Conservation (phyloP, 2,888 invertebrate species). For the Hypomecis punctinalis region DNA sequence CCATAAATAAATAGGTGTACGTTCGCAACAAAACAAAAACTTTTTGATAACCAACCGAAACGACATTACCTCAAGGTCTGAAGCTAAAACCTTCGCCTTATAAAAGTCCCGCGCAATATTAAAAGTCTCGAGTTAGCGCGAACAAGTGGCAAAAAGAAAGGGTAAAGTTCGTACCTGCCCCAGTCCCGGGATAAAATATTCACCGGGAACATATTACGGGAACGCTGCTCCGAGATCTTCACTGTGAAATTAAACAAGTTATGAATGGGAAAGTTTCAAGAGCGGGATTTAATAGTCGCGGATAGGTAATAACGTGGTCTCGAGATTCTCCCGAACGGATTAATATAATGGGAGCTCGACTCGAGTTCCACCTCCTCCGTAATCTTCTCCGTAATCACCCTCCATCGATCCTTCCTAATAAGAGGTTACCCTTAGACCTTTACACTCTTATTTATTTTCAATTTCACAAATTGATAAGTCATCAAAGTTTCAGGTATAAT, state of each 20-base stretch:
- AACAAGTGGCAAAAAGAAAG: conserved; percentile 61
- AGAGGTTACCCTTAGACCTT: conserved; percentile 16
- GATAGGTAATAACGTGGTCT: conserved; percentile 57
- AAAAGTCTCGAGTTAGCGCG: conserved; percentile 59
- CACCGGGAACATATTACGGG: conserved; percentile 60
- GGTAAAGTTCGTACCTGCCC: conserved; percentile 48
- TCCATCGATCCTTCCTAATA: conserved; percentile 7
- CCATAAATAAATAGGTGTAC: conserved; percentile 15
- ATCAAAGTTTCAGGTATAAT: conserved; percentile 26
- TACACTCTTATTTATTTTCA: conserved; percentile 22
- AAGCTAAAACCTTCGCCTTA: conserved; percentile 26
- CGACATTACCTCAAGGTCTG: conserved; percentile 20
- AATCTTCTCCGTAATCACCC: conserved; percentile 17
- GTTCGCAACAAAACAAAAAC: conserved; percentile 31
- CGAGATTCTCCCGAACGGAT: conserved; percentile 26
- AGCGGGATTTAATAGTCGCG: conserved; percentile 59
- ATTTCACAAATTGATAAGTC: conserved; percentile 27
- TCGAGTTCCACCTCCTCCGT: conserved; percentile 24
- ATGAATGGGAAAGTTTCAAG: conserved; percentile 61
- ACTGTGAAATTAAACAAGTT: conserved; percentile 69
- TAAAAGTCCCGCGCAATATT: conserved; percentile 52
- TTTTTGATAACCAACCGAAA: conserved; percentile 27
- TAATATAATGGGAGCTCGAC: conserved; percentile 29
- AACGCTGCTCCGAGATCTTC: conserved; percentile 54
- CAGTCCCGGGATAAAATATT: conserved; percentile 58